phyloP scores from a whole-genome alignment of 2,113 vertebrate species.

The Paratilapia polleni region DNA sequence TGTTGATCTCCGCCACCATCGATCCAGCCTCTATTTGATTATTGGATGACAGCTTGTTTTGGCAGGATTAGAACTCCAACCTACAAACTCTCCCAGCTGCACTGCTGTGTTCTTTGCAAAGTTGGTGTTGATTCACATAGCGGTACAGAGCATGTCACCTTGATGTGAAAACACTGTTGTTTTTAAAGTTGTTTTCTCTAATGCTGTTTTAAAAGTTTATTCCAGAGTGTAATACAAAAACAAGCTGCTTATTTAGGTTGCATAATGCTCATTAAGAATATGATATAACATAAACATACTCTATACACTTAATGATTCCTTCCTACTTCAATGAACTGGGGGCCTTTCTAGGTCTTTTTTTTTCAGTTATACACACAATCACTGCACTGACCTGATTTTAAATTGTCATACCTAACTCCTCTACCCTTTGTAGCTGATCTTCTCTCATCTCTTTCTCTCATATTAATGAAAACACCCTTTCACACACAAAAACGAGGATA shows the following conservation, averaged over 20 bases:
- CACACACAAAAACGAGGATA: conserved; percentile 17
- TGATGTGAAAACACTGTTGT: neutral
- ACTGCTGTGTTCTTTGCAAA: conserved; percentile 20
- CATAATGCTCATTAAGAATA: neutral
- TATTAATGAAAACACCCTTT: conserved; percentile 14
- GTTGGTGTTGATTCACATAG: conserved; percentile 6
- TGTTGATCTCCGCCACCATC: conserved; percentile 54
- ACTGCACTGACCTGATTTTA: conserved; percentile 2
- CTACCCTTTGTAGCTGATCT: neutral
- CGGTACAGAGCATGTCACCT: conserved; percentile 12
- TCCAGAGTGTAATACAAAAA: neutral
- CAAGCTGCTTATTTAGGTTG: neutral
- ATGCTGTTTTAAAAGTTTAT: neutral
- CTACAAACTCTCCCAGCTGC: neutral
- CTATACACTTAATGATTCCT: neutral
- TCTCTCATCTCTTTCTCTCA: neutral
- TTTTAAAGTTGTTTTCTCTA: neutral
- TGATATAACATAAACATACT: neutral
- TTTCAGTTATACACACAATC: neutral
- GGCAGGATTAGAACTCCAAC: conserved; percentile 42
- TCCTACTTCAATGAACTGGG: neutral
- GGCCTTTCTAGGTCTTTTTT: neutral
- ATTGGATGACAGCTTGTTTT: conserved; percentile 64
- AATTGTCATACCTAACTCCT: neutral
- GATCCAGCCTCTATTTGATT: conserved; percentile 66